Conservation (phyloP, 2,797 vertebrate genomes). For the Staurois parvus region DNA sequence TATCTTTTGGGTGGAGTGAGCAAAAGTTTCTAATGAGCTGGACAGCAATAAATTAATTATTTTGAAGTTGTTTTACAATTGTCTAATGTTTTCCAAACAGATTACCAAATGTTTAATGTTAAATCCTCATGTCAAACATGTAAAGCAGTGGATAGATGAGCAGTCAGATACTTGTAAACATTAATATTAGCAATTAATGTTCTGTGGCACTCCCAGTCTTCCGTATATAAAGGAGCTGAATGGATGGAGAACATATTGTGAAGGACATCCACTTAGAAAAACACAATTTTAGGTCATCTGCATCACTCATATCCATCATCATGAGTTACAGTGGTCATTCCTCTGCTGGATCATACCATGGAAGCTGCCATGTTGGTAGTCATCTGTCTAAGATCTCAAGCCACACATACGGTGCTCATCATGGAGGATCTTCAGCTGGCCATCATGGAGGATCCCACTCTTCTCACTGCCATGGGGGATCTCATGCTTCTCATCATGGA, state of each 20-base stretch:
- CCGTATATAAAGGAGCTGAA: constrained; percentile 20
- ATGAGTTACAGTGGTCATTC: constrained; percentile 34
- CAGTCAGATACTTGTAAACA: not conserved
- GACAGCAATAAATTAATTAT: not conserved
- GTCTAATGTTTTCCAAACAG: constrained; percentile 6
- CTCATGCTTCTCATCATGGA: not conserved
- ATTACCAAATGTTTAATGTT: constrained; percentile 36
- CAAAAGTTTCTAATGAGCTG: not conserved
- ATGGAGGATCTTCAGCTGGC: too few relatives aligned
- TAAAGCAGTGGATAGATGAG: not conserved
- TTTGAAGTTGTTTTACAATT: constrained; percentile 1
- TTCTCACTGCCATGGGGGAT: not conserved
- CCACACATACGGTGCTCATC: constrained; percentile 1
- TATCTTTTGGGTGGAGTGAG: not conserved
- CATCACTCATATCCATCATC: not conserved
- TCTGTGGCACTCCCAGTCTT: constrained; percentile 3
- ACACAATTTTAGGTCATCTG: not conserved
- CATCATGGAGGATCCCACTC: constrained; percentile 15
- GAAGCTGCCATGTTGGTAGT: constrained; percentile 13
- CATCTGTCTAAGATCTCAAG: constrained; percentile 9
- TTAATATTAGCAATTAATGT: not conserved
- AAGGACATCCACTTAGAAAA: not conserved
- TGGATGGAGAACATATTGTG: not conserved
- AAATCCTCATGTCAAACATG: not conserved
- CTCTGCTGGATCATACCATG: constrained; percentile 39